Percentiles rank a stretch among this genome's conserved stretches.
phyloP scores from a whole-genome alignment of 2,113 vertebrate species.

The Myiagra hebetior region DNA sequence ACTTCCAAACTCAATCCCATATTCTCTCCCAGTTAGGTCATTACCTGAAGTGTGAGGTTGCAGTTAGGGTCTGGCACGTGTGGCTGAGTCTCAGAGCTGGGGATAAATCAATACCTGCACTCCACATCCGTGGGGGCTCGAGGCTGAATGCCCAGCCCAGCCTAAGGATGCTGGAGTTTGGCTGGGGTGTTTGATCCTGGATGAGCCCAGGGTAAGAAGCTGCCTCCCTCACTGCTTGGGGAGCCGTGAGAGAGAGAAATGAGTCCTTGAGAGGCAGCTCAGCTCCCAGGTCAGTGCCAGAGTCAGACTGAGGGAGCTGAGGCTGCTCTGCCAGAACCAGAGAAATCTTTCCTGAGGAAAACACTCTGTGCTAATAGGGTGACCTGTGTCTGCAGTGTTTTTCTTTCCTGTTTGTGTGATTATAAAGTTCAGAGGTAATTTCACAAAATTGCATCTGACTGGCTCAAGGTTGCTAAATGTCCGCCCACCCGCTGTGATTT shows the following conservation, averaged over 20 bases:
- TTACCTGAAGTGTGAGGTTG: neutral
- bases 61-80: neutral
- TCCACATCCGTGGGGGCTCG: fast-evolving
- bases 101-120: neutral
- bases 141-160: neutral
- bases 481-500: neutral
- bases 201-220: neutral
- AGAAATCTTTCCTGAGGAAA: too few relatives aligned
- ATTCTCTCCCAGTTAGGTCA: neutral
- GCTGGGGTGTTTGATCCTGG: neutral
- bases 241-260: neutral
- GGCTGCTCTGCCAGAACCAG: neutral
- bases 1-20: neutral
- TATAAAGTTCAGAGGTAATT: neutral
- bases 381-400: neutral
- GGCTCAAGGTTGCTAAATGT: neutral
- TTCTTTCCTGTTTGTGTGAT: neutral
- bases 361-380: neutral
- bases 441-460: neutral
- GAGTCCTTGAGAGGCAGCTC: neutral
- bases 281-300: neutral
- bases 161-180: neutral
- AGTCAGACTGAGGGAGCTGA: neutral
- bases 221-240: neutral
- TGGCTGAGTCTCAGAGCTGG: neutral